Evolutionary conservation across 2,888 invertebrate genomes (phyloP).

Genomic region (Cyaniris semiargus): DNA sequence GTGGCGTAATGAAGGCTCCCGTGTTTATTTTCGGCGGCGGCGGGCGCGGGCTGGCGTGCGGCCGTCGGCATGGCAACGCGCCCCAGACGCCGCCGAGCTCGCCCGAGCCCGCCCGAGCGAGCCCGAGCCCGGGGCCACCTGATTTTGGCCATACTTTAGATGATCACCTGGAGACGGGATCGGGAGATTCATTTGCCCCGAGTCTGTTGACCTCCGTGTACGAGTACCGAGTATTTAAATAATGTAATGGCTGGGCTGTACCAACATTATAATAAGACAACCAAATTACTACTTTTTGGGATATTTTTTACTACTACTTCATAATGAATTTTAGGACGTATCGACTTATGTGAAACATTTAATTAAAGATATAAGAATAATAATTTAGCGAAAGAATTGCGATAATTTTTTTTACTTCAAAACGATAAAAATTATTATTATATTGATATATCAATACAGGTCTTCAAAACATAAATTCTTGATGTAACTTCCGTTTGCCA

Average conservation of each 20-base stretch:
- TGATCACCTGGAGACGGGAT: slow-evolving; percentile 40
- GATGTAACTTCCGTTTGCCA: not conserved
- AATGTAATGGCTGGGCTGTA: not conserved
- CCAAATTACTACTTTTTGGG: not conserved
- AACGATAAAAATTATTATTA: too few relatives aligned
- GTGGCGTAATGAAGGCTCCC: slow-evolving; percentile 40
- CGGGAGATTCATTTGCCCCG: slow-evolving; percentile 38
- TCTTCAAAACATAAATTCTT: not conserved
- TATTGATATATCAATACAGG: not conserved
- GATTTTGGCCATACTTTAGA: slow-evolving; percentile 42
- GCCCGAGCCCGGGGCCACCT: slow-evolving; percentile 48
- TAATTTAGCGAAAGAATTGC: too few relatives aligned
- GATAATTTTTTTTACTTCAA: too few relatives aligned
- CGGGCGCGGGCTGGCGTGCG: slow-evolving; percentile 61
- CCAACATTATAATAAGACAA: not conserved
- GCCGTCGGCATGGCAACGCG: slow-evolving; percentile 67
- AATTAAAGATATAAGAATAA: too few relatives aligned
- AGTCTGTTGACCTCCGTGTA: slow-evolving; percentile 13
- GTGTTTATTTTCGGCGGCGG: slow-evolving; percentile 73
- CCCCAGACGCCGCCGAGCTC: slow-evolving; percentile 66
- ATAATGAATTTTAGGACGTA: too few relatives aligned
- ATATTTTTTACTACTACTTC: too few relatives aligned
- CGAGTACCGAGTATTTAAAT: not conserved
- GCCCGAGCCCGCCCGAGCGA: slow-evolving; percentile 52
- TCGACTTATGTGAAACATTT: not conserved